Evolutionary conservation across 1,140 invertebrate genomes (phyloP), one percentile per base, ranked within the genome.

Genomic region (Schlechtendalia chinensis): DNA sequence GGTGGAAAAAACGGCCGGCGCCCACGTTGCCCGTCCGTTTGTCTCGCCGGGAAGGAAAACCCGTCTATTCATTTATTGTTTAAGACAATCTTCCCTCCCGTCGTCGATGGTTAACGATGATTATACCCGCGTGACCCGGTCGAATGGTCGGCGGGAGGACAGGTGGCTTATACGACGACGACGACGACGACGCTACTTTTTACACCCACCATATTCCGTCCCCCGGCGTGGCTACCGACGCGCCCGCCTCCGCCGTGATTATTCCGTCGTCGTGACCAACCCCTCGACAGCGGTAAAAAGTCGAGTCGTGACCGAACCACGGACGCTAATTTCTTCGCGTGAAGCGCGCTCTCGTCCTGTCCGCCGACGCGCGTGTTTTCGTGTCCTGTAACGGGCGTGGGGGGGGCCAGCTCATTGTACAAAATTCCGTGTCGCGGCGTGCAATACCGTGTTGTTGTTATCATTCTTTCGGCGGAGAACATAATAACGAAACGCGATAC

Each of bases 161-260:
- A 69, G 67, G 67, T 69, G 67, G 67, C 45, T 69, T 19, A 24
- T 69, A 69, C 22, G 67, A 69, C 65, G n/a, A 69, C 59, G 59
- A 69, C 16, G 67, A 69, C 53, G 53, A 58, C 22, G 69, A 14
- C 16, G 56, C 56, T 61, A 61, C 58, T 79, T 63, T n/a, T 63
- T 61, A 79, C 75, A 79, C 75, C 75, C 75, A 79, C 75, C 50
- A 79, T 39, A 39, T 79, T 63, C 75, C 75, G 75, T 39, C 75
- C 75, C 56, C n/a, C 58, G 39, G 61, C 16, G 17, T 8, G 22
- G 75, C 75, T 79, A 79, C 75, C 58, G 75, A 79, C 58, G 58
- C 10, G 50, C 69, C 75, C 75, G 75, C 75, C 75, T 79, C 58
- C 75, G 39, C 24, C 58, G 75, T 79, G 56, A 79, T 79, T 79